Evolutionary conservation across 1,140 invertebrate genomes (phyloP).

Genomic region (Diprion similis): DNA sequence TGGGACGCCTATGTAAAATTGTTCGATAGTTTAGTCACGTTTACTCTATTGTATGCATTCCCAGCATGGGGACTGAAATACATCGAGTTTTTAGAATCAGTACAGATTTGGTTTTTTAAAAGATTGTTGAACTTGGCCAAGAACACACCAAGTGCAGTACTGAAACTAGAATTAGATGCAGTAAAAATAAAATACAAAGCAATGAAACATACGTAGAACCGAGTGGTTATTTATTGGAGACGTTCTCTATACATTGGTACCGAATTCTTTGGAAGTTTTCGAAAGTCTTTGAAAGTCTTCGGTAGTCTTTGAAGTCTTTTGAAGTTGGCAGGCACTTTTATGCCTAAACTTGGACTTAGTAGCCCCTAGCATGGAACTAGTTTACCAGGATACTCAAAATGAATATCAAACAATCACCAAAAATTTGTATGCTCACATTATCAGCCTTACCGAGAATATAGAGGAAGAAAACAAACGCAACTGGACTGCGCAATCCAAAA

Average conservation of each 20-base stretch:
- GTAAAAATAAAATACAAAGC: too few relatives aligned
- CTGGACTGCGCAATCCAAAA: not conserved
- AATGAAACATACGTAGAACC: too few relatives aligned
- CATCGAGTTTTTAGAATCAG: not conserved
- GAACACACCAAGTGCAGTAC: conserved; percentile 4
- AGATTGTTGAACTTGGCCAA: conserved; percentile 12
- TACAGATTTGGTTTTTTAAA: conserved; percentile 15
- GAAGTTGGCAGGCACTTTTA: too few relatives aligned
- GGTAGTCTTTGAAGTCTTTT: too few relatives aligned
- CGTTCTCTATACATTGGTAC: too few relatives aligned
- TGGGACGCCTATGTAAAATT: conserved; percentile 13
- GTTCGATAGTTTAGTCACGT: conserved; percentile 9
- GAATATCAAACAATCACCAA: not conserved
- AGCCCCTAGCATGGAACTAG: not conserved
- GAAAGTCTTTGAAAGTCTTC: too few relatives aligned
- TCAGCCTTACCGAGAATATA: not conserved
- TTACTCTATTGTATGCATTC: conserved; percentile 11
- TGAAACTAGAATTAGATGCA: conserved; percentile 12
- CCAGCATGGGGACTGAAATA: conserved; percentile 17
- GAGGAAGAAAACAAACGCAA: not conserved
- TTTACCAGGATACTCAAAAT: not conserved
- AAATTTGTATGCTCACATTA: not conserved
- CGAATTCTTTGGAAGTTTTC: too few relatives aligned
- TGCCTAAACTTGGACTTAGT: not conserved
- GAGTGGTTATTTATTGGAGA: too few relatives aligned